Percentiles rank a stretch among this genome's conserved stretches.
These are phyloP conservation scores for Epistrophella euchroma DNA, from an alignment of 2,888 invertebrate genomes.

Conservation along the genomic window DNA sequence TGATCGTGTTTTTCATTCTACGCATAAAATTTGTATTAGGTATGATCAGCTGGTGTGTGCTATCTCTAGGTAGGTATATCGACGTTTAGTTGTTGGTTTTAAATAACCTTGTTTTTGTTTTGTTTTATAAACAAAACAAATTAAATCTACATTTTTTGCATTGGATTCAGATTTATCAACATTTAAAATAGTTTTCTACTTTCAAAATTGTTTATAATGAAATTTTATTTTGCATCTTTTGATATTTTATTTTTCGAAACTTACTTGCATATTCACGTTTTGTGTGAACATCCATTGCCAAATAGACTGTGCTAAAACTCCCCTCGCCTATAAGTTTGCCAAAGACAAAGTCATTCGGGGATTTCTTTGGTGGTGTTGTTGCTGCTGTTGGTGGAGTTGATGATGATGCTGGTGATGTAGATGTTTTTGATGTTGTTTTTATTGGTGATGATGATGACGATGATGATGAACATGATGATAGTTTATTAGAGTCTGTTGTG, in stretches of 20 bases:
- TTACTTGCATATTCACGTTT: conserved; percentile 97
- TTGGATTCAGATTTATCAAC: conserved; percentile 19
- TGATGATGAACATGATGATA: conserved; percentile 57
- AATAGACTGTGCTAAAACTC: conserved; percentile 97
- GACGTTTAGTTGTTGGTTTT: not conserved
- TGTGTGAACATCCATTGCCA: conserved; percentile 95
- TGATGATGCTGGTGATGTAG: conserved; percentile 76
- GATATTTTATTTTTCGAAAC: conserved; percentile 81
- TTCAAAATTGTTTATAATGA: conserved; percentile 21
- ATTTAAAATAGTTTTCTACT: conserved; percentile 26
- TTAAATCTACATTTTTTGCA: conserved; percentile 14
- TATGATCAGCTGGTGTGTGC: conserved; percentile 60
- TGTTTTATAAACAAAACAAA: not conserved
- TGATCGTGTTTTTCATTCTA: conserved; percentile 64
- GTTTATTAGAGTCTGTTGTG: conserved; percentile 73
- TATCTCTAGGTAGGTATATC: conserved; percentile 10
- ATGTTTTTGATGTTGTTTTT: conserved; percentile 62
- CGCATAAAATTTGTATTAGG: conserved; percentile 57
- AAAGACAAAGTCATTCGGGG: conserved; percentile 95
- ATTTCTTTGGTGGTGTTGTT: conserved; percentile 80
- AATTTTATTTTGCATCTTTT: not conserved
- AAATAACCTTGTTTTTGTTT: conserved; percentile 44
- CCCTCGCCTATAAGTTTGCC: conserved; percentile 98
- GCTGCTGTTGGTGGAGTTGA: conserved; percentile 74
- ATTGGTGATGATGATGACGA: conserved; percentile 52